Conservation (phyloP, 2,888 invertebrate species). For the Gryllus longicercus region DNA sequence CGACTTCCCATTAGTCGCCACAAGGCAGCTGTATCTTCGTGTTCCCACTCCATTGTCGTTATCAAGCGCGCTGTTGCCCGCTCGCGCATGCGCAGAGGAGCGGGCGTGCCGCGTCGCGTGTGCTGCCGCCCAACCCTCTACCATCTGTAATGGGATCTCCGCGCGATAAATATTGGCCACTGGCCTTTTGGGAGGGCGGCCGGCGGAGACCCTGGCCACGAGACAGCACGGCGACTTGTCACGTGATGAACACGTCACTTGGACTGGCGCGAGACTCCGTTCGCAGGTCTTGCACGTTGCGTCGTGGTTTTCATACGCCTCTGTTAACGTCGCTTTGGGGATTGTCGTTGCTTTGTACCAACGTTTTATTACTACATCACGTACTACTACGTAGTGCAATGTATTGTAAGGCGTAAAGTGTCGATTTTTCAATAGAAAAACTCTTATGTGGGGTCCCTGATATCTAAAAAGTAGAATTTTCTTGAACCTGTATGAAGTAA, state of each 20-base stretch:
- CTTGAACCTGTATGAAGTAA: no score
- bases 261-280: neutral
- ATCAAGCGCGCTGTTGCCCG: neutral
- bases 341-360: no score
- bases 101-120: neutral
- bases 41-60: slow-evolving; percentile 17
- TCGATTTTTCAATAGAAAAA: no score
- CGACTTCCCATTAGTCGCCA: neutral
- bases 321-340: no score
- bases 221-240: neutral
- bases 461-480: no score
- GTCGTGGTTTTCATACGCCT: no score
- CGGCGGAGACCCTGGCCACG: neutral
- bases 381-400: no score
- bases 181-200: neutral
- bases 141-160: slow-evolving; percentile 1
- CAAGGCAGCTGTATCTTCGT: neutral
- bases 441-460: no score
- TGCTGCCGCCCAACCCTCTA: neutral
- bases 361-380: no score
- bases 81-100: neutral
- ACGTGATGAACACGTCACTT: neutral
- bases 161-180: neutral
- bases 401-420: no score
- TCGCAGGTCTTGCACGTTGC: no score